Evolutionary conservation across 2,888 invertebrate species (phyloP), one percentile per base, ranked within the genome.

Genomic region (Spodoptera littoralis): DNA sequence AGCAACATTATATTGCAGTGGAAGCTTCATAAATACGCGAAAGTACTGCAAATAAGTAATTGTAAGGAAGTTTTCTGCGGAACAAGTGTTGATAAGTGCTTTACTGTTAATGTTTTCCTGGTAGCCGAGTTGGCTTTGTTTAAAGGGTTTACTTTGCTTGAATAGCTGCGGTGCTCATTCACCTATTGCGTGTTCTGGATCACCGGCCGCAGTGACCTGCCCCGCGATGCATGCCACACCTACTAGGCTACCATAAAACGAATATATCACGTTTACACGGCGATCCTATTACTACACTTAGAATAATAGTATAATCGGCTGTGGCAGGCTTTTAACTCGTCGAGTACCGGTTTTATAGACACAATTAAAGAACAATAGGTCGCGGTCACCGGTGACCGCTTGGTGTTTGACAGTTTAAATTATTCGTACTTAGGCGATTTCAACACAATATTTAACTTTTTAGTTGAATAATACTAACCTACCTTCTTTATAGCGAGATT

Each of bases 111-210:
- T 63, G 62, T 68, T 65, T 78, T 69, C 65, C 65, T 61, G 54
- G 75, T 69, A 80, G 49, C 44, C 5, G 48, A 56, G 55, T 58
- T 45, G 45, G 55, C 53, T 65, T 51, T 60, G 62, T 62, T 52
- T 64, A 57, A 54, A 52, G 24, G 36, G 44, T 30, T 60, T 45
- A 60, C 60, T 65, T 22, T 55, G 55, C 51, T 73, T 45, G 45
- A 41, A 47, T 56, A 63, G 41, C 36, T 61, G 63, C 43, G 52
- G 57, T 80, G 79, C 72, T 79, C 78, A 72, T 71, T 85, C 78
- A 80, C 80, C 80, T 84, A 84, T 86, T 76, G 84, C 87, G 84
- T 87, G 89, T 86, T 88, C 78, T 86, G 88, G 86, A 87, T 88
- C 88, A 85, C 65, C 72, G 84, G 68, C 62, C 77, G 62, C 77